Conservation (phyloP, 2,888 invertebrate genomes). For the Nezara viridula region DNA sequence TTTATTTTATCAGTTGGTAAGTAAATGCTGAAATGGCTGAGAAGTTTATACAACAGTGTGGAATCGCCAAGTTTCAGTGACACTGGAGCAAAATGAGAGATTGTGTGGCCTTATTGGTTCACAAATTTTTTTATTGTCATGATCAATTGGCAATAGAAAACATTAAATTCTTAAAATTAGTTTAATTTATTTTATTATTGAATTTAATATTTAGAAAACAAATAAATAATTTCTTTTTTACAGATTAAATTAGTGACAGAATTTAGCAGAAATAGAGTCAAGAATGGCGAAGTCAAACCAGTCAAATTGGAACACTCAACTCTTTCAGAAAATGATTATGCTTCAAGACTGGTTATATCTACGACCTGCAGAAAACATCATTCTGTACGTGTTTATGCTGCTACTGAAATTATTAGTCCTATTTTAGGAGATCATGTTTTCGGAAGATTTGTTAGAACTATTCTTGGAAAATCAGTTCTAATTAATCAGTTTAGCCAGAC, state of each 20-base stretch:
- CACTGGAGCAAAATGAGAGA: too few species aligned
- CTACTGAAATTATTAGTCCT: conserved; percentile 5
- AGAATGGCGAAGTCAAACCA: neutral
- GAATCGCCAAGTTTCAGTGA: too few species aligned
- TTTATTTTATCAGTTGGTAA: too few species aligned
- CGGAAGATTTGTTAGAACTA: conserved; percentile 23
- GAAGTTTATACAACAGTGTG: too few species aligned
- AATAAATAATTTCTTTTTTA: neutral
- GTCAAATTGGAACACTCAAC: conserved; percentile 42
- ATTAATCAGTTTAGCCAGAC: conserved; percentile 24
- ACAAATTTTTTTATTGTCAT: too few species aligned
- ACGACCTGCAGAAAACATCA: neutral
- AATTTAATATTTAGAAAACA: too few species aligned
- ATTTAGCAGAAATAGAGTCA: neutral
- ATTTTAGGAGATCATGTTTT: conserved; percentile 52
- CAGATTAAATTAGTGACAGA: conserved; percentile 45
- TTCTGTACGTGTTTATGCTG: conserved; percentile 46
- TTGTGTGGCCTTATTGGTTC: too few species aligned
- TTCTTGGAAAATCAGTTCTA: conserved; percentile 41
- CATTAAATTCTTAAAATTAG: too few species aligned
- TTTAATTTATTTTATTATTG: too few species aligned
- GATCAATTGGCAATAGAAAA: too few species aligned
- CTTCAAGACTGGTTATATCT: conserved; percentile 35
- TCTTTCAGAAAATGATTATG: neutral
- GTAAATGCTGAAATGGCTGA: too few species aligned